Conservation (phyloP, 2,888 invertebrate genomes). For the Mallateleia sp. region DNA sequence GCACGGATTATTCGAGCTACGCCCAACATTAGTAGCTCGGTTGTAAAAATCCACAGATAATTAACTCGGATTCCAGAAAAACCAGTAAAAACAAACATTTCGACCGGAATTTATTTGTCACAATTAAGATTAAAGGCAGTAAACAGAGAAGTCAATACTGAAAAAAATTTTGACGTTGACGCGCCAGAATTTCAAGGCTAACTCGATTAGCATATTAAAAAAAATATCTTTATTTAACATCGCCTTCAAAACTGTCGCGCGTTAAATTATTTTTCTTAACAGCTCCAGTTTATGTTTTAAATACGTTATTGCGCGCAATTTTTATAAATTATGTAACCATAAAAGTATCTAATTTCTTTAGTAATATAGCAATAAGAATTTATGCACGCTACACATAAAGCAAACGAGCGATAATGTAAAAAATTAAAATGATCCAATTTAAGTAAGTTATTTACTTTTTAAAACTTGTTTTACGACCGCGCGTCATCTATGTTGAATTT, state of each 20-base stretch:
- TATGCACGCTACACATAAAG: slow-evolving; percentile 1
- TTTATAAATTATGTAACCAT: slow-evolving; percentile 24
- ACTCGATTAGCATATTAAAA: slow-evolving; percentile 38
- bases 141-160: slow-evolving; percentile 30
- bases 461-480: slow-evolving; percentile 28
- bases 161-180: slow-evolving; percentile 5
- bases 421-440: slow-evolving; percentile 44
- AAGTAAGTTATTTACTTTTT: slow-evolving; percentile 41
- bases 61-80: slow-evolving; percentile 43
- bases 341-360: slow-evolving; percentile 42
- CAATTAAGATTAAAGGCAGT: slow-evolving; percentile 58
- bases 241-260: not conserved
- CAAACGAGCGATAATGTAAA: slow-evolving; percentile 22
- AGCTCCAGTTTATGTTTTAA: not conserved
- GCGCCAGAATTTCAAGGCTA: slow-evolving; percentile 35
- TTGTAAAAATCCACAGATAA: slow-evolving; percentile 52
- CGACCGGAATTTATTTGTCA: slow-evolving; percentile 64
- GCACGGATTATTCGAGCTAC: slow-evolving; percentile 79
- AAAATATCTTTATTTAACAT: not conserved
- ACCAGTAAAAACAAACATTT: slow-evolving; percentile 63
- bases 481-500: slow-evolving; percentile 39
- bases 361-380: slow-evolving; percentile 26
- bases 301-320: not conserved
- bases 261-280: slow-evolving; percentile 27
- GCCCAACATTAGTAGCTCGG: slow-evolving; percentile 42